phyloP scores from a whole-genome alignment of 2,888 invertebrate species.

The Acanthacorydalis orientalis region DNA sequence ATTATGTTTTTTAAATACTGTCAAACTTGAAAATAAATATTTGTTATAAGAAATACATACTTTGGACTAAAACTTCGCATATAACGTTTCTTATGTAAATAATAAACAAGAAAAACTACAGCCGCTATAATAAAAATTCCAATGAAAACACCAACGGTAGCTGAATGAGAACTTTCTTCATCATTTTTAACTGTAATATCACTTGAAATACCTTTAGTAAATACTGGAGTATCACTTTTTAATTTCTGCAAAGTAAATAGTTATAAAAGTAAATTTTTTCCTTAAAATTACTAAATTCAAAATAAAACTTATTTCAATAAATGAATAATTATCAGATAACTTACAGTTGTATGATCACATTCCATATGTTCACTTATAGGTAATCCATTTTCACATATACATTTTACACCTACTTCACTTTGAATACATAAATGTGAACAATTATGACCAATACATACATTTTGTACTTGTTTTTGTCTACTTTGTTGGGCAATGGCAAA shows the following conservation, averaged over 20 bases:
- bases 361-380: constrained; percentile 19
- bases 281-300: too few species aligned
- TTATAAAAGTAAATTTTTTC: too few species aligned
- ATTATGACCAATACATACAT: constrained; percentile 31
- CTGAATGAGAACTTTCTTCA: neutral
- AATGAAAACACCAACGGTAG: neutral
- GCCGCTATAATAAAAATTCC: too few species aligned
- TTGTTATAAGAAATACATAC: neutral
- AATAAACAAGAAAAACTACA: too few species aligned
- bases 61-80: neutral
- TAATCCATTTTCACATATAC: constrained; percentile 37
- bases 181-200: neutral
- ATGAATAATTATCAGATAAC: too few species aligned
- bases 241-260: neutral
- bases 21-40: neutral
- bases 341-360: constrained; percentile 17
- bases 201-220: neutral
- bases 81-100: neutral
- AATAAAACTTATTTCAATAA: too few species aligned
- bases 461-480: constrained; percentile 26
- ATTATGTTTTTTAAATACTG: too few species aligned
- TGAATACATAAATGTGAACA: constrained; percentile 48
- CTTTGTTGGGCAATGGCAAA: constrained; percentile 37
- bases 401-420: constrained; percentile 28
- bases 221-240: neutral